Evolutionary conservation across 2,888 invertebrate genomes (phyloP), one percentile per base, ranked within the genome.

Genomic region (Tethea ocularis): DNA sequence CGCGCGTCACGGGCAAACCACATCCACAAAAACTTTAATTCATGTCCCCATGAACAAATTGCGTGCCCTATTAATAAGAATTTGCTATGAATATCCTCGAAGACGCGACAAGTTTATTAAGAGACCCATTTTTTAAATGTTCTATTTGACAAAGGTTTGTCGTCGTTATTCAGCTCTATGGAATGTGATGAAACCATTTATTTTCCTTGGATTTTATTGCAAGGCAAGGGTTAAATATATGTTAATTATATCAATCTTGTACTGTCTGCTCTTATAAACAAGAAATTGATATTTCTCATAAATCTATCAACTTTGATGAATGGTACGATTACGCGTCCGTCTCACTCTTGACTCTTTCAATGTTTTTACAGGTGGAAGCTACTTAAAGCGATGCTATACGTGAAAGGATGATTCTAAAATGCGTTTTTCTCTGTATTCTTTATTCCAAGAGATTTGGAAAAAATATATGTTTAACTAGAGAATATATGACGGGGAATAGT

Each of bases 11-110:
- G 24, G 41, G 55, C 60, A 59, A 75, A 78, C 76, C 60, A 65
- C 62, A 65, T 78, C 71, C 72, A 78, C 72, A 72, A 78, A 78
- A 69, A 74, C 71, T 83, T 84, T 83, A 81, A 84, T 84, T 83
- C 78, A 78, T 72, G 72, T 77, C 72, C 77, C 74, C 65, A 62
- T 65, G 79, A 74, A 81, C 78, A 78, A 78, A 82, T 75, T 75
- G 68, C 71, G 66, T 71, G 74, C 73, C 80, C 82, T 82, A 83
- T 80, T 80, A 78, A 80, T 83, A 80, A 74, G 72, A 60, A 62
- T 59, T 63, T 58, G 59, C 57, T 46, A 52, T 58, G 58, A 61
- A 53, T 64, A 60, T 60, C 61, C 60, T 62, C 57, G 38, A 24
- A 46, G 17, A n/a, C 10, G 52, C 29, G 22, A 22, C 23, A n/a